Evolutionary conservation across 2,113 vertebrate species (phyloP).

Genomic region (Epinephelus lanceolatus): DNA sequence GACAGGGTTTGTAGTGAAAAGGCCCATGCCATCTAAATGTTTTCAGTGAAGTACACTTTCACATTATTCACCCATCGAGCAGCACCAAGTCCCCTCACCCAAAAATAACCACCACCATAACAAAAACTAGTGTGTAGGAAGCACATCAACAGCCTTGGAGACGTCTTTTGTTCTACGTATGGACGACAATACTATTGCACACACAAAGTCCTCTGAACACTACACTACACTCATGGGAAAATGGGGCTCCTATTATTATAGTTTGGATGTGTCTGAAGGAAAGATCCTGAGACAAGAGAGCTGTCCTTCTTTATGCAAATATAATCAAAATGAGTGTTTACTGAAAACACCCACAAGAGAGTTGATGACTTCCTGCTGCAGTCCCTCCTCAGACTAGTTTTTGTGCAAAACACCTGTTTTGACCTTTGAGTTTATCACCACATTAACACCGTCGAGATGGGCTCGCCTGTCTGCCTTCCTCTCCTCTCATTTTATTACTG

Average conservation of each 20-base stretch:
- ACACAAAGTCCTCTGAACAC: slow-evolving; percentile 65
- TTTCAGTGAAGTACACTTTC: slow-evolving; percentile 61
- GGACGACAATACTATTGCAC: slow-evolving; percentile 52
- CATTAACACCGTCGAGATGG: neutral
- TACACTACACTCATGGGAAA: slow-evolving; percentile 67
- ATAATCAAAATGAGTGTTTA: slow-evolving; percentile 27
- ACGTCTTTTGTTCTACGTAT: slow-evolving; percentile 62
- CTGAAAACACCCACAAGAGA: slow-evolving; percentile 24
- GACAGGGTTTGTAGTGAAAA: slow-evolving; percentile 52
- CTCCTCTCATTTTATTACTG: slow-evolving; percentile 3
- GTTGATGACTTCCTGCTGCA: slow-evolving; percentile 22
- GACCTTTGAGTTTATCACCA: slow-evolving; percentile 9
- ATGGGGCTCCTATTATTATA: slow-evolving; percentile 34
- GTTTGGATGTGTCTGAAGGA: slow-evolving; percentile 47
- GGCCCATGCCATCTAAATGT: slow-evolving; percentile 46
- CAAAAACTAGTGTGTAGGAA: slow-evolving; percentile 70
- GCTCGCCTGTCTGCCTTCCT: neutral
- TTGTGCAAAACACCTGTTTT: slow-evolving; percentile 27
- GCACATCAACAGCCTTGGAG: slow-evolving; percentile 63
- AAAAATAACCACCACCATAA: slow-evolving; percentile 71
- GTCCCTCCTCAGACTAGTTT: slow-evolving; percentile 7
- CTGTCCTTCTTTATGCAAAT: slow-evolving; percentile 58
- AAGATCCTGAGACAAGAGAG: slow-evolving; percentile 36
- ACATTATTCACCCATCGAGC: slow-evolving; percentile 69
- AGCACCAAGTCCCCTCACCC: slow-evolving; percentile 71